Base-by-base conservation (phyloP, 2,113 vertebrate species). In the Gallinago media region DNA sequence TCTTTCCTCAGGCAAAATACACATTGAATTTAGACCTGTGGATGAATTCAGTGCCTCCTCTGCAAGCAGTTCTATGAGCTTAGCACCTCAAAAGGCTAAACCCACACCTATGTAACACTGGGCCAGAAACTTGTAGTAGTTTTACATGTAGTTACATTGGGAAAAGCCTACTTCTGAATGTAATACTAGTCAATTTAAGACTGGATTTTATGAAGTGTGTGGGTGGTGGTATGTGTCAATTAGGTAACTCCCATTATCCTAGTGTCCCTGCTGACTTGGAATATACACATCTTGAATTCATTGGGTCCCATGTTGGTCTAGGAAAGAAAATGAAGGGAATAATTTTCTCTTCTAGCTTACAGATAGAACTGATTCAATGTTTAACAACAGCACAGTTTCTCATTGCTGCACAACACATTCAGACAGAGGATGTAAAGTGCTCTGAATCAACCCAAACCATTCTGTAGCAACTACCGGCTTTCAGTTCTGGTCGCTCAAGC, bases 211-310 rank as follows among this genome's bases (percentile, higher is more conserved):
- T 89, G 85, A 85, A 89, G 87, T 82, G 68, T 70, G 71, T 75
- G 86, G 76, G 89, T 68, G 74, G 71, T 88, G 71, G 71, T 77
- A 80, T 90, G 78, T 85, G 85, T 88, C 89, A 94, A 14, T 93
- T 94, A 93, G 75, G 62, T 94, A 83, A 96, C 76, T 93, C 82
- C 58, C 72, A 90, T 92, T 94, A 88, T 93, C 50, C 49, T 23
- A 59, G 38, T 90, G 75, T 93, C 79, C 76, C 90, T 56, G 47
- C 65, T 86, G 82, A 86, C 50, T 81, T 84, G 50, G 55, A 83
- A 67, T 67, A 80, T 58, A 59, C 59, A 62, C 75, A 81, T 90
- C 65, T 95, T 95, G 94, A 96, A 93, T 90, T 95, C 68, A 84
- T 77, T 67, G 61, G 71, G 75, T 63, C 34, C 19, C 44, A 9